Base-by-base conservation (phyloP, 2,888 invertebrate genomes). In the Antheraea assamensis region DNA sequence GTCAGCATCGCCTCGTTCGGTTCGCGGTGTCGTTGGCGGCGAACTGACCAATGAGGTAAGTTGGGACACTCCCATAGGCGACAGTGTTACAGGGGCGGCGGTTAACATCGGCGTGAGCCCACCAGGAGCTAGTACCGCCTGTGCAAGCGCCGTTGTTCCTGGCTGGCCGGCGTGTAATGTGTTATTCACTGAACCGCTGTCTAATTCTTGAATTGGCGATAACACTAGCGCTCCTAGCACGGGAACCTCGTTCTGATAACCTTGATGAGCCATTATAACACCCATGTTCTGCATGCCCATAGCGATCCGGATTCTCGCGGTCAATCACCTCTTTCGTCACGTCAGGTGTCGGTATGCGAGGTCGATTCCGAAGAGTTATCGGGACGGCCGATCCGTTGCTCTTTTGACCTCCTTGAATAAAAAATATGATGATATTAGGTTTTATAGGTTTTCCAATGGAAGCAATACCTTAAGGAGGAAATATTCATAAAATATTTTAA, bases 311-410 rank as follows among this genome's bases (percentile, higher is more conserved):
- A 84, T 96, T 96, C 83, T 97, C 97, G 74, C 96, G 95, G 81
- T 97, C 97, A 75, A 96, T 94, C 31, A 96, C 96, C 88, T 98
- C 98, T 89, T 97, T 98, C 52, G 97, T 96, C 13, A 97, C 97
- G 87, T 98, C 98, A 0, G 98, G 98, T 13, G 98, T 98, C 61
- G 98, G 98, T 80, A 98, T 98, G 73, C 98, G 95, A n/a, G 98
- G 98, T 74, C 98, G 95, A 84, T 97, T 97, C 85, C 97, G 97
- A 76, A 97, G 92, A n/a, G 96, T 96, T 77, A 96, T 95, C 13
- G 96, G 95, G 55, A 96, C 92, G 21, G 95, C 96, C 0, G 96
- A 93, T 7, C 97, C 97, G 87, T 97, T 97, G 81, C 97, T 94
- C 88, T 97, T 97, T 81, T 95, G 95, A 58, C 96, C 96, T 81